These are phyloP conservation scores for Habrosyne pyritoides DNA, from an alignment of 2,888 invertebrate species.

Conservation along the genomic window DNA sequence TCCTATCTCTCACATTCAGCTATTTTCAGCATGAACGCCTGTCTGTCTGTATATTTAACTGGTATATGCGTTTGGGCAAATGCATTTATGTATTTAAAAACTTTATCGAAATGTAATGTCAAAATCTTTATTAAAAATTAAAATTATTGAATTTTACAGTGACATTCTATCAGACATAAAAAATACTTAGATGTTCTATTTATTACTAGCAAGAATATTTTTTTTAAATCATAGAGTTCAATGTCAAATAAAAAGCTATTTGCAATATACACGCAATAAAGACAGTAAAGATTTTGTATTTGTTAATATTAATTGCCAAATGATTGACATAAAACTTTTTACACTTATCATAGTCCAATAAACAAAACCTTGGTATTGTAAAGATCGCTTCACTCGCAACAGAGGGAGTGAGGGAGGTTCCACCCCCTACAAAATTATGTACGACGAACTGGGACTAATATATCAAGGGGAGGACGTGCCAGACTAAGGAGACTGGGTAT, in stretches of 20 bases:
- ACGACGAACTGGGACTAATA: slow-evolving; percentile 84
- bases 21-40: slow-evolving; percentile 28
- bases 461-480: slow-evolving; percentile 83
- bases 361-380: slow-evolving; percentile 81
- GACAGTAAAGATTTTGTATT: neutral
- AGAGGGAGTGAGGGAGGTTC: slow-evolving; percentile 58
- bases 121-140: too few species aligned
- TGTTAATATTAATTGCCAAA: slow-evolving; percentile 1
- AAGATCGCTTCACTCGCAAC: slow-evolving; percentile 65
- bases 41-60: slow-evolving; percentile 10
- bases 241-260: too few species aligned
- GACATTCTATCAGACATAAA: too few species aligned
- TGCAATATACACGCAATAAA: neutral
- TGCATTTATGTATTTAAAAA: too few species aligned
- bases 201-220: too few species aligned
- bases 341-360: slow-evolving; percentile 73
- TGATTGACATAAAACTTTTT: slow-evolving; percentile 43
- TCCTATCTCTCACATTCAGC: slow-evolving; percentile 15
- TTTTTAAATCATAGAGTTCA: too few species aligned
- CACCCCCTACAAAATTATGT: slow-evolving; percentile 82
- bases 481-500: slow-evolving; percentile 83
- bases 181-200: too few species aligned
- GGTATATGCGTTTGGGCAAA: slow-evolving; percentile 1
- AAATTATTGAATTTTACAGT: too few species aligned
- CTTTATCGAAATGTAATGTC: too few species aligned